Percentiles rank a stretch among this genome's conserved stretches.
phyloP scores from a whole-genome alignment of 2,113 vertebrate genomes.

The Ammodytes marinus region DNA sequence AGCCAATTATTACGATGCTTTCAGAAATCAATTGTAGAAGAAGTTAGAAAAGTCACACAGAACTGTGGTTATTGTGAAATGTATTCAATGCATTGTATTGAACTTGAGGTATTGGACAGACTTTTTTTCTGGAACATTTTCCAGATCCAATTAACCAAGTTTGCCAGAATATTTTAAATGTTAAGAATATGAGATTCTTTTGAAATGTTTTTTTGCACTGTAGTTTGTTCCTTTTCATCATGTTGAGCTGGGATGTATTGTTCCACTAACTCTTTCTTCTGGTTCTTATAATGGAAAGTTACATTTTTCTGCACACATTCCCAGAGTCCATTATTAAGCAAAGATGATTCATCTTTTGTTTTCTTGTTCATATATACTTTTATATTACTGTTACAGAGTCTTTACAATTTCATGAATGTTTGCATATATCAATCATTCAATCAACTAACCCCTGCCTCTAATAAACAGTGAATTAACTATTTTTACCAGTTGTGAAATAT shows the following conservation, averaged over 20 bases:
- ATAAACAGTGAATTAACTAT: too few species aligned
- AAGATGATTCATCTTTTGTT: background rate
- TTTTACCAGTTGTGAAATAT: too few species aligned
- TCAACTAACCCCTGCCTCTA: too few species aligned
- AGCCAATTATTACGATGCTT: background rate
- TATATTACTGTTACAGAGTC: background rate
- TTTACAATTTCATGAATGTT: background rate
- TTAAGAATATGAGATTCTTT: background rate
- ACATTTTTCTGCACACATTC: too few species aligned
- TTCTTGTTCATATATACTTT: background rate
- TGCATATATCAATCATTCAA: background rate
- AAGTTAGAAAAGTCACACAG: background rate
- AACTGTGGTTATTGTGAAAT: background rate
- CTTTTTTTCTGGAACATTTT: background rate
- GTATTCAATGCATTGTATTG: background rate
- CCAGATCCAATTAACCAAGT: background rate
- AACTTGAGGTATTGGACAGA: background rate
- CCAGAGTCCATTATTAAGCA: background rate
- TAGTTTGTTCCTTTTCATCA: background rate
- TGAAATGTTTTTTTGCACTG: background rate
- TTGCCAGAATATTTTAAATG: background rate
- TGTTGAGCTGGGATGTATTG: background rate
- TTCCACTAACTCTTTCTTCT: background rate
- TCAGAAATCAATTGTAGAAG: background rate
- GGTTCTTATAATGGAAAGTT: background rate